phyloP scores from a whole-genome alignment of 2,888 invertebrate species.

The Micoletzkya japonica region DNA sequence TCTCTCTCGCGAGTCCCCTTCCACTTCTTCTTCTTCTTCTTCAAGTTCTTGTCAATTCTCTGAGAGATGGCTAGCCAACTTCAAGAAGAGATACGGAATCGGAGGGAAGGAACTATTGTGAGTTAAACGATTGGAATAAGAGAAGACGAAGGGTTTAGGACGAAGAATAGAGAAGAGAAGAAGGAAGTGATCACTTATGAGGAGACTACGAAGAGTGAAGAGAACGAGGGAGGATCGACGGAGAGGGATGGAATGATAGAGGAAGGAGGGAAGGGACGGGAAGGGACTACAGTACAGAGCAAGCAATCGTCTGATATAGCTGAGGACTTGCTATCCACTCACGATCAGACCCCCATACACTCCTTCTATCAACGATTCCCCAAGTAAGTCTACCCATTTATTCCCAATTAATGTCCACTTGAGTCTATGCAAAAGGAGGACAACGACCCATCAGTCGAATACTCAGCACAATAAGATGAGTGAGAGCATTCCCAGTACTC shows the following conservation, averaged over 20 bases:
- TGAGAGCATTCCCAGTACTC: too few relatives aligned
- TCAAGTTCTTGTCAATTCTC: conserved; percentile 50
- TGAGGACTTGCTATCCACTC: conserved; percentile 11
- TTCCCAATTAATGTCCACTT: too few relatives aligned
- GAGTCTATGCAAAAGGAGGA: neutral
- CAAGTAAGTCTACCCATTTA: conserved; percentile 4
- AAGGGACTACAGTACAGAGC: neutral
- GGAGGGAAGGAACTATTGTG: neutral
- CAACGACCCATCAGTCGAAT: neutral
- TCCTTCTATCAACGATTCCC: conserved; percentile 26
- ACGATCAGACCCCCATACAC: conserved; percentile 15
- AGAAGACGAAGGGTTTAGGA: neutral
- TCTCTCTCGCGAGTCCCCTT: conserved; percentile 36
- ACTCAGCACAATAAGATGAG: neutral
- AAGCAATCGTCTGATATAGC: conserved; percentile 16
- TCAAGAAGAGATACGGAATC: conserved; percentile 46
- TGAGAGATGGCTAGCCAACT: conserved; percentile 55
- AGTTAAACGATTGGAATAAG: neutral
- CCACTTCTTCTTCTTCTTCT: conserved; percentile 22
- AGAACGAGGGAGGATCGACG: neutral
- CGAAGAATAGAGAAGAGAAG: neutral
- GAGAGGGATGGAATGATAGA: neutral
- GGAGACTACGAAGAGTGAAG: too few relatives aligned
- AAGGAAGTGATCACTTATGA: neutral
- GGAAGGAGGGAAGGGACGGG: neutral